A percentile compares a stretch with the other conserved stretches of the same genome.
Evolutionary conservation across 2,113 vertebrate species (phyloP).

Genomic region (Lonchura striata): DNA sequence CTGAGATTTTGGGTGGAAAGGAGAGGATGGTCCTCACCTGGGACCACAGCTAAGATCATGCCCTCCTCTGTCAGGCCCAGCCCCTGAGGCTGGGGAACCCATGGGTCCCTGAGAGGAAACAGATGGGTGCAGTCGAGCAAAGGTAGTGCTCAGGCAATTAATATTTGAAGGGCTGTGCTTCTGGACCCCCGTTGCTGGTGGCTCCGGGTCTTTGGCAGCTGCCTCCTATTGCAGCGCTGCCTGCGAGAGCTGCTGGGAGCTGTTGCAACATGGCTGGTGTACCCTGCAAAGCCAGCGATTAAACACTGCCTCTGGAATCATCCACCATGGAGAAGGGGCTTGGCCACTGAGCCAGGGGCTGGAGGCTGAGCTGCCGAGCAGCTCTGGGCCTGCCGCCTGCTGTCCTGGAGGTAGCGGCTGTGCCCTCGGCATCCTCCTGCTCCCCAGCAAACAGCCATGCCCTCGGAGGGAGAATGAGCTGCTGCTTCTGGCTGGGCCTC

Average conservation of each 20-base stretch:
- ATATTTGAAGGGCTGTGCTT: neutral
- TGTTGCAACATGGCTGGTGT: conserved; percentile 57
- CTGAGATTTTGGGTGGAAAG: neutral
- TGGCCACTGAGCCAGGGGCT: accelerated
- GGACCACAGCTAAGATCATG: neutral
- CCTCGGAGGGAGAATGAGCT: neutral
- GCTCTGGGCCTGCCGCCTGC: neutral
- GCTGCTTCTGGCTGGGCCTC: neutral
- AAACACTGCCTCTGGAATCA: conserved; percentile 32
- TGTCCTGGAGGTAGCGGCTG: neutral
- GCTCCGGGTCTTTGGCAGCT: neutral
- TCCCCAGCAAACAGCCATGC: neutral
- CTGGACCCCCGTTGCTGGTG: neutral
- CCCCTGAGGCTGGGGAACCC: neutral
- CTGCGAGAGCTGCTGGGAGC: conserved; percentile 31
- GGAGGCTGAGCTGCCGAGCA: neutral
- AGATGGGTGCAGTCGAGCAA: accelerated
- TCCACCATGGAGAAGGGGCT: neutral
- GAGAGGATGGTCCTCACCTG: neutral
- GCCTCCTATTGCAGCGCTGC: neutral
- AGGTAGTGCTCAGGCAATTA: neutral
- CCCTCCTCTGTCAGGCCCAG: neutral
- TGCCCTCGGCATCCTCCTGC: neutral
- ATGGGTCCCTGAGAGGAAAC: accelerated
- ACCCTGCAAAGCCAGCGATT: neutral